Base-by-base conservation (phyloP, 2,888 invertebrate species). In the Stenodera caucasica region DNA sequence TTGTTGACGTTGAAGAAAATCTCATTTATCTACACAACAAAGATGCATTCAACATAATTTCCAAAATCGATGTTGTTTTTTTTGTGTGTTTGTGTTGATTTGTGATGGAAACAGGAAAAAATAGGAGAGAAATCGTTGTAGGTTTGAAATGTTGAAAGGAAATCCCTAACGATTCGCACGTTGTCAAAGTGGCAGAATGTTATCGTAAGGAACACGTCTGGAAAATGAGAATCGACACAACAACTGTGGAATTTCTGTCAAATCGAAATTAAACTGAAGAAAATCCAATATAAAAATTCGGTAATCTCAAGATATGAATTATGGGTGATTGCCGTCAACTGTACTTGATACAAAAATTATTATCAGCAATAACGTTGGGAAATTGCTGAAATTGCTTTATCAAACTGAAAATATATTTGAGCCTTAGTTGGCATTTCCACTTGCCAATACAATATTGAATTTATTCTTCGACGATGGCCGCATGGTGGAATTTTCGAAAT, bases 201-300 rank as follows among this genome's bases (percentile, higher is more conserved):
- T 45, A 23, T 23, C 23, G n/a, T 45, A 5, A 23, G 21, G 23
- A 21, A 45, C 21, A 45, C 45, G 45, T 45, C 12, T 12, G 21
- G 45, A 45, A 45, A n/a, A 45, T 45, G n/a, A 23, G 12, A 45
- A 45, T 45, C 23, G 45, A 45, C 45, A 45, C n/a, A 23, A 23
- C 45, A 45, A 26, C 21, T 11, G 45, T 21, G 45, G 12, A 45
- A 23, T 45, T 21, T 18, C 23, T 23, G 21, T 23, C 45, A 45
- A 45, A 23, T 23, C 30, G 9, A 30, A 30, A 30, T 1, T 9
- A 30, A 9, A 30, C 2, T 7, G 7, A 8, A 30, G 9, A 30
- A 8, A 7, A 8, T 26, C 26, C 26, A 26, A n/a, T n/a, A n/a
- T n/a, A n/a, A n/a, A n/a, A n/a, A n/a, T n/a, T n/a, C 26, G 3